These are phyloP conservation scores for Ceryle rudis DNA, from an alignment of 2,797 vertebrate genomes.

Conservation along the genomic window DNA sequence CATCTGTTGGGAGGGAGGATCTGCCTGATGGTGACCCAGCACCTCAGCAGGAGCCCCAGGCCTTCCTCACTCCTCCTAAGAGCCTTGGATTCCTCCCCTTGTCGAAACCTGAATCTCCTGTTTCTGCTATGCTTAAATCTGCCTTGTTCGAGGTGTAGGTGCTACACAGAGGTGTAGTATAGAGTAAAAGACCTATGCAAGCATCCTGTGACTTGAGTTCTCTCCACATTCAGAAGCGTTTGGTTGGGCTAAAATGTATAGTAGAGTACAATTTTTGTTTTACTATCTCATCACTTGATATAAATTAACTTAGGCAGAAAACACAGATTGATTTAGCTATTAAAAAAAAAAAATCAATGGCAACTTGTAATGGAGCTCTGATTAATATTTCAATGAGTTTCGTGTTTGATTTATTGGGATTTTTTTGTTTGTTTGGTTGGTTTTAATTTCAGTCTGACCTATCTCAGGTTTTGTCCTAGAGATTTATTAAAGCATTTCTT, in stretches of 20 bases:
- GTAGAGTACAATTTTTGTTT: neutral
- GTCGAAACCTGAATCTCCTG: neutral
- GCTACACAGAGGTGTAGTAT: fast-evolving
- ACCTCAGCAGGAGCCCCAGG: too few relatives aligned
- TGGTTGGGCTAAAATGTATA: fast-evolving
- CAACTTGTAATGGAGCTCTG: neutral
- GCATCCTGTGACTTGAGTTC: neutral
- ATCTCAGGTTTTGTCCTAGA: neutral
- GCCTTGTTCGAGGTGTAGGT: neutral
- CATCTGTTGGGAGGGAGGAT: fast-evolving
- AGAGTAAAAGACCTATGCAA: fast-evolving
- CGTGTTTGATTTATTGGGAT: neutral
- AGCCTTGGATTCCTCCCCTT: neutral
- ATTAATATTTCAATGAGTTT: neutral
- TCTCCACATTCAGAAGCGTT: fast-evolving
- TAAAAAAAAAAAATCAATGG: neutral
- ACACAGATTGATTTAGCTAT: neutral
- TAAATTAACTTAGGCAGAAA: neutral
- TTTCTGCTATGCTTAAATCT: neutral
- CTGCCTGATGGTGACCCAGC: neutral
- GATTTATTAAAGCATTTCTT: neutral
- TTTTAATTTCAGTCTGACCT: neutral
- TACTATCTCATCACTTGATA: neutral
- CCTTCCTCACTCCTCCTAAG: neutral
- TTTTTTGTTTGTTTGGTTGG: neutral